Conservation (phyloP, 2,113 vertebrate species). For the Lanius collurio region DNA sequence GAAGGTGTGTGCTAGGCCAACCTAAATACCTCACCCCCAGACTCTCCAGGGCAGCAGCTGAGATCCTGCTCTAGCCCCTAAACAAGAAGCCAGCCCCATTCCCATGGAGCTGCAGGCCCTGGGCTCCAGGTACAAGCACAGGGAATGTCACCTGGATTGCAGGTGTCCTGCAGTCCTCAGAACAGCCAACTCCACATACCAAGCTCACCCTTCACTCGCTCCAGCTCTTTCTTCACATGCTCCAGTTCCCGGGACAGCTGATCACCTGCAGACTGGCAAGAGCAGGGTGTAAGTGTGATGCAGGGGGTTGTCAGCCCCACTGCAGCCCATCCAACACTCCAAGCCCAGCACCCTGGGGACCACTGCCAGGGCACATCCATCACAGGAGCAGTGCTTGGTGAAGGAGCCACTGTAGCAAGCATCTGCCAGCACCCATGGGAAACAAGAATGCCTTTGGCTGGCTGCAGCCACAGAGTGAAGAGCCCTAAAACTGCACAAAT, state of each 20-base stretch:
- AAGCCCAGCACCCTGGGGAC: not conserved
- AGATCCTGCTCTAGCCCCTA: not conserved
- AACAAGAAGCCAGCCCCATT: not conserved
- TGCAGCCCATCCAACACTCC: not conserved
- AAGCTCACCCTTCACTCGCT: not conserved
- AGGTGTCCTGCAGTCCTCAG: not conserved
- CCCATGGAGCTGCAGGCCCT: not conserved
- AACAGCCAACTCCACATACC: not conserved
- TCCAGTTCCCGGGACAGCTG: not conserved
- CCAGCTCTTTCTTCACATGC: not conserved
- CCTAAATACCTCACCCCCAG: not conserved
- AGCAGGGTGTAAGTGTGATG: not conserved
- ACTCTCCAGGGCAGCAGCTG: not conserved
- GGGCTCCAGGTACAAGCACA: not conserved
- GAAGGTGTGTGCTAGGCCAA: not conserved
- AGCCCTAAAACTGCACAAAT: not conserved
- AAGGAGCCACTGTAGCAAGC: accelerated
- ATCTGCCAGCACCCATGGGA: not conserved
- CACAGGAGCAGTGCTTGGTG: accelerated
- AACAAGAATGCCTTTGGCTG: not conserved
- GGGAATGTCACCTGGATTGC: not conserved
- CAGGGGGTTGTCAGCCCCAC: not conserved
- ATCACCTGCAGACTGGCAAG: not conserved
- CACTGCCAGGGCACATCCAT: not conserved
- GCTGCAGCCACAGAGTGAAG: not conserved